These are phyloP conservation scores for Phymastichus coffea DNA, from an alignment of 1,140 invertebrate genomes.

Conservation along the genomic window DNA sequence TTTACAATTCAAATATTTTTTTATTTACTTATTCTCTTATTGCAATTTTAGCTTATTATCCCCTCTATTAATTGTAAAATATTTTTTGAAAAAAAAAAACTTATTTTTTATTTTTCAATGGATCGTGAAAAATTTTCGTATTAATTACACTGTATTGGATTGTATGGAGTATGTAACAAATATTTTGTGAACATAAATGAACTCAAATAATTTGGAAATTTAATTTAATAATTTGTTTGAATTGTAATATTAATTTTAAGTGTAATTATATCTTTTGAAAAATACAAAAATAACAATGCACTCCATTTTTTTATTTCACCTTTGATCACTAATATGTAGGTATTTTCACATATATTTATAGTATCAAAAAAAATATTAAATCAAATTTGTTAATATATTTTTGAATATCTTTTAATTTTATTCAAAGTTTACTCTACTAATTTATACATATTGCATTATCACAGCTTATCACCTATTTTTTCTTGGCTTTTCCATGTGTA, in stretches of 20 bases:
- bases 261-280: no score
- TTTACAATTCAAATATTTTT: constrained; percentile 2
- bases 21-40: neutral
- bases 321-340: constrained; percentile 22
- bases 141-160: no score
- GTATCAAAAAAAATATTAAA: constrained; percentile 10
- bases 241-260: constrained; percentile 5
- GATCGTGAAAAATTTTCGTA: neutral
- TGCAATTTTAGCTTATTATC: neutral
- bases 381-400: constrained; percentile 17
- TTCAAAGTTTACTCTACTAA: constrained; percentile 33
- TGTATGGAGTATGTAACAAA: neutral
- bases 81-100: neutral
- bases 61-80: neutral
- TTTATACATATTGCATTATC: constrained; percentile 46
- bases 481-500: constrained; percentile 17
- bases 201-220: constrained; percentile 1
- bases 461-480: constrained; percentile 49
- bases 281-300: no score
- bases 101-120: neutral
- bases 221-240: constrained; percentile 19
- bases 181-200: constrained; percentile 7
- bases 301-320: no score
- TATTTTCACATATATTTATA: constrained; percentile 1
- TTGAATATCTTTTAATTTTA: constrained; percentile 31